A percentile compares a stretch with the other conserved stretches of the same genome.
phyloP scores from a whole-genome alignment of 2,113 vertebrate genomes.

The Morphnarchus princeps region DNA sequence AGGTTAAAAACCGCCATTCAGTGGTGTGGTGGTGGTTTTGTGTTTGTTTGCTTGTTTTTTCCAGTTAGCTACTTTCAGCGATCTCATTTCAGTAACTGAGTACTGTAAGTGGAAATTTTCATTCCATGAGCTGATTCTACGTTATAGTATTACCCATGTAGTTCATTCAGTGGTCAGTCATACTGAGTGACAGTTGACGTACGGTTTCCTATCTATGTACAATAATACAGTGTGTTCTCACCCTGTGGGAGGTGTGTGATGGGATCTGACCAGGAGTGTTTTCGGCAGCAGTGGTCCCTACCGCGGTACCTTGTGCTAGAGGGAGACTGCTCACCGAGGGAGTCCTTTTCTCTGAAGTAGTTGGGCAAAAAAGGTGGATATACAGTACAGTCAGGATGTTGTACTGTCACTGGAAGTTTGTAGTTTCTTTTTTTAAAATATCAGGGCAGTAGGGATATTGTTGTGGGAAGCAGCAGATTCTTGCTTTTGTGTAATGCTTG shows the following conservation, averaged over 20 bases:
- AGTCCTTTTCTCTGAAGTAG: not conserved
- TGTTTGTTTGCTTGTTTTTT: not conserved
- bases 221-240: not conserved
- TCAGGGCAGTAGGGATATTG: not conserved
- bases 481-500: not conserved
- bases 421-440: not conserved
- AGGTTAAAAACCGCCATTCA: fast-evolving
- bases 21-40: too few species aligned
- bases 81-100: not conserved
- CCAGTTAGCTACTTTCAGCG: fast-evolving
- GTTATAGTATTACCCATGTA: fast-evolving
- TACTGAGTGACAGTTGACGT: not conserved
- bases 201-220: not conserved
- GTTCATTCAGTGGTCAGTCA: not conserved
- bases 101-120: not conserved
- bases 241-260: not conserved
- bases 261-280: not conserved
- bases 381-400: not conserved
- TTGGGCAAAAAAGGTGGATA: not conserved
- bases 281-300: not conserved
- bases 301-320: not conserved
- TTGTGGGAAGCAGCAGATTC: not conserved
- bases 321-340: not conserved
- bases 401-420: not conserved
- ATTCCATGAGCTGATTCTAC: not conserved